phyloP scores from a whole-genome alignment of 2,113 vertebrate genomes.

The Gorsachius goisagi region DNA sequence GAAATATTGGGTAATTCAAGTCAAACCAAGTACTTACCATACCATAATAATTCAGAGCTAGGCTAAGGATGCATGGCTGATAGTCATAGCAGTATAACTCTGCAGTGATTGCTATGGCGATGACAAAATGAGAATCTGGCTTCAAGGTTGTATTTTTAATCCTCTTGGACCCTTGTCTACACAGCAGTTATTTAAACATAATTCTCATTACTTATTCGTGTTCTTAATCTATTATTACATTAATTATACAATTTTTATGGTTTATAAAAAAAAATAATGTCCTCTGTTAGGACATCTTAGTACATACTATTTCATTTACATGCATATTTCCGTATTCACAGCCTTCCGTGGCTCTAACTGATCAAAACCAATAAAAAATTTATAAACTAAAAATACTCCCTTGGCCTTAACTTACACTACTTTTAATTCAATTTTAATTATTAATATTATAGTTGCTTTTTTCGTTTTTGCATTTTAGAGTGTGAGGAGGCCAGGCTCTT shows the following conservation, averaged over 20 bases:
- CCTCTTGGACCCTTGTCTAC: background rate
- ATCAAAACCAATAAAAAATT: constrained; percentile 64
- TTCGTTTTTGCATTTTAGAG: background rate
- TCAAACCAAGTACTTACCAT: background rate
- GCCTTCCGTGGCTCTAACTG: background rate
- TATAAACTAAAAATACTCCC: constrained; percentile 60
- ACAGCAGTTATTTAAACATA: constrained; percentile 35
- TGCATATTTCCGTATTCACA: constrained; percentile 52
- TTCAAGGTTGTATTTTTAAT: background rate
- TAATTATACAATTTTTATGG: constrained; percentile 14
- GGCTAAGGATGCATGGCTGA: background rate
- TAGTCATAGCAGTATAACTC: background rate
- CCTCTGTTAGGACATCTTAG: background rate
- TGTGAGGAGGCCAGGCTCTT: background rate
- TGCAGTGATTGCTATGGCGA: background rate
- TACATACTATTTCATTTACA: constrained; percentile 20
- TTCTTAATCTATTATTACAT: constrained; percentile 36
- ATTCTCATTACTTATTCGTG: constrained; percentile 7
- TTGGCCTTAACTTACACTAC: constrained; percentile 20
- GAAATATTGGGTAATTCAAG: background rate
- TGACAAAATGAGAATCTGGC: background rate
- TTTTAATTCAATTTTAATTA: constrained; percentile 72
- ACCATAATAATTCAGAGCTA: background rate
- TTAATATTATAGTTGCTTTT: constrained; percentile 55
- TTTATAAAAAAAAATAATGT: background rate